Evolutionary conservation across 2,113 vertebrate genomes (phyloP).

Genomic region (Nibea albiflora): DNA sequence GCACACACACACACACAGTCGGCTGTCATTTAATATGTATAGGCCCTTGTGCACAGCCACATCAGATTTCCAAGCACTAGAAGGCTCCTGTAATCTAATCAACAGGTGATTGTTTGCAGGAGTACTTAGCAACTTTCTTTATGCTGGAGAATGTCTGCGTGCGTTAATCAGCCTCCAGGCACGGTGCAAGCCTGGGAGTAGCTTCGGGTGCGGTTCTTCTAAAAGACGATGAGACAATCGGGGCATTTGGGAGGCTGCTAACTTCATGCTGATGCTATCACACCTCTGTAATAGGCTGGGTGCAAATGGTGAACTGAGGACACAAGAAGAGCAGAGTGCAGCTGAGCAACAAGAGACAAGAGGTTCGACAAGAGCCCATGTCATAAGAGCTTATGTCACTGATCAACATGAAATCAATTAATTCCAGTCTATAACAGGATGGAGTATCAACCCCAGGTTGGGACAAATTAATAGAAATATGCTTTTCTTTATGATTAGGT

Average conservation of each 20-base stretch:
- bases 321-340: conserved; percentile 22
- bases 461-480: background rate
- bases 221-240: conserved; percentile 64
- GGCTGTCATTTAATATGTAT: conserved; percentile 40
- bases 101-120: conserved; percentile 56
- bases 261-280: conserved; percentile 56
- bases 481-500: background rate
- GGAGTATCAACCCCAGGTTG: background rate
- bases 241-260: conserved; percentile 48
- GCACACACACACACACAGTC: conserved; percentile 15
- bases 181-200: conserved; percentile 53
- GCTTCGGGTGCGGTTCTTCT: conserved; percentile 40
- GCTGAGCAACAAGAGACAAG: conserved; percentile 1
- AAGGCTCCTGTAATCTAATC: conserved; percentile 59
- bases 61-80: conserved; percentile 44
- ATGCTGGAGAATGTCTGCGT: conserved; percentile 2
- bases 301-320: conserved; percentile 27
- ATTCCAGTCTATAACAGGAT: background rate
- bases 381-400: conserved; percentile 14
- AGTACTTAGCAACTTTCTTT: conserved; percentile 27
- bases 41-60: conserved; percentile 25
- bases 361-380: conserved; percentile 26
- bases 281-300: conserved; percentile 20
- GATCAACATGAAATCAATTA: conserved; percentile 7
- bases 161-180: conserved; percentile 64